phyloP scores from a whole-genome alignment of 2,888 invertebrate genomes.

The Neoascia interrupta region DNA sequence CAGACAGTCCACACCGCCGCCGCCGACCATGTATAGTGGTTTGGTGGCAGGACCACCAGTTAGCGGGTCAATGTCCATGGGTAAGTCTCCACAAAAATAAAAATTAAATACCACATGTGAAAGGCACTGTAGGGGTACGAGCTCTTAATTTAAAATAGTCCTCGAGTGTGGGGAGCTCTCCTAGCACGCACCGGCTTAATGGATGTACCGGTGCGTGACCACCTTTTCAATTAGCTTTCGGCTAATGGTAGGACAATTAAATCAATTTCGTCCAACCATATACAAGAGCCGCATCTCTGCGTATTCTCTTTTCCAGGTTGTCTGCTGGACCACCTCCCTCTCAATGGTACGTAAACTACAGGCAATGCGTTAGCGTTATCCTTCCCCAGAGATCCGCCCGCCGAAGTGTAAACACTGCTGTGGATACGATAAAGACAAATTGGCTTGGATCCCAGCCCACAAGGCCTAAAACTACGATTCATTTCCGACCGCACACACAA shows the following conservation, averaged over 20 bases:
- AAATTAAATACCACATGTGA: neutral
- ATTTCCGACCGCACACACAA: slow-evolving; percentile 20
- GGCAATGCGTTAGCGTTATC: slow-evolving; percentile 11
- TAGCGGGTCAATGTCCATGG: slow-evolving; percentile 76
- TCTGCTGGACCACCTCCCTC: neutral
- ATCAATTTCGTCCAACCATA: slow-evolving; percentile 36
- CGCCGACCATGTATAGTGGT: slow-evolving; percentile 75
- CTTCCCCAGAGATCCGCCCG: slow-evolving; percentile 17
- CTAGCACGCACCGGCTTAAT: slow-evolving; percentile 25
- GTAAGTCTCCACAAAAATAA: slow-evolving; percentile 70
- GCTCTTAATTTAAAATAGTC: slow-evolving; percentile 5
- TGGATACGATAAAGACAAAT: slow-evolving; percentile 53
- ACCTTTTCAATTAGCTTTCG: slow-evolving; percentile 52
- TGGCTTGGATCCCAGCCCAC: slow-evolving; percentile 27
- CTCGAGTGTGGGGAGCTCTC: neutral
- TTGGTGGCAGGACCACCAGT: slow-evolving; percentile 74
- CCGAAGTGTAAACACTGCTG: slow-evolving; percentile 53
- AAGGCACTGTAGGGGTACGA: no score
- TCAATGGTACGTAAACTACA: slow-evolving; percentile 8
- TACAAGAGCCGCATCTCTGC: neutral
- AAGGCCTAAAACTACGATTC: slow-evolving; percentile 37
- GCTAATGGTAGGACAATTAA: slow-evolving; percentile 52
- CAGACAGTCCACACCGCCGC: slow-evolving; percentile 74
- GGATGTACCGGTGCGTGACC: slow-evolving; percentile 51
- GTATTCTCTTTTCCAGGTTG: neutral